Base-by-base conservation (phyloP, 2,888 invertebrate species). In the Cryptocephalus moraei region DNA sequence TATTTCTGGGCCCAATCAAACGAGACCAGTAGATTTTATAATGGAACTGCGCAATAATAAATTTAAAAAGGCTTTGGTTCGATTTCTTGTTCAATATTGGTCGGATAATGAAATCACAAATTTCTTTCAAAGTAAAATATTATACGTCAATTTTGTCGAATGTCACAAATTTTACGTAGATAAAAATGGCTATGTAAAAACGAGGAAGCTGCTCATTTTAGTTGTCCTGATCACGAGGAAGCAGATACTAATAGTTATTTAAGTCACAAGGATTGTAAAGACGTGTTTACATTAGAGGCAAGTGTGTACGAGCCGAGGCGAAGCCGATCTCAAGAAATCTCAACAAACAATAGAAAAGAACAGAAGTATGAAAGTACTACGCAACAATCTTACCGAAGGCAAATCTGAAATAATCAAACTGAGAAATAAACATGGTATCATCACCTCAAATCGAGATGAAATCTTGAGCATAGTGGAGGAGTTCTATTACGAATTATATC, bases 1-100 rank as follows among this genome's bases (percentile, higher is more conserved):
- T n/a, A n/a, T n/a, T 12, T 46, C 48, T 38, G 48, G 50, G 41
- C 51, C 51, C 41, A 45, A 51, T 32, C 45, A 50, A 48, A 49
- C 45, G 22, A 14, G 46, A 33, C 45, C 46, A 39, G 14, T 33
- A 31, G 49, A 48, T 38, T 48, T 50, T 46, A 32, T 46, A 9
- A 48, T 45, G 43, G 48, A 50, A 43, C 43, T 45, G 39, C 43
- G 43, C 39, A 49, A 49, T 43, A 39, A 49, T 33, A 49, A 47
- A 31, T 49, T 49, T 12, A 49, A 49, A 47, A 47, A 49, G 41
- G 46, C 46, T 36, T 31, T 49, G 31, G 49, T 49, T 36, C 39
- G 31, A 39, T 49, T 43, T 32, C 11, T 49, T 11, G 43, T 43
- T 39, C 22, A 14, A 32, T 44, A 36, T 43, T 49, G 46, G 46